A percentile compares a stretch with the other conserved stretches of the same genome.
Evolutionary conservation across 1,140 invertebrate species (phyloP).

Genomic region (Aphidius gifuensis): DNA sequence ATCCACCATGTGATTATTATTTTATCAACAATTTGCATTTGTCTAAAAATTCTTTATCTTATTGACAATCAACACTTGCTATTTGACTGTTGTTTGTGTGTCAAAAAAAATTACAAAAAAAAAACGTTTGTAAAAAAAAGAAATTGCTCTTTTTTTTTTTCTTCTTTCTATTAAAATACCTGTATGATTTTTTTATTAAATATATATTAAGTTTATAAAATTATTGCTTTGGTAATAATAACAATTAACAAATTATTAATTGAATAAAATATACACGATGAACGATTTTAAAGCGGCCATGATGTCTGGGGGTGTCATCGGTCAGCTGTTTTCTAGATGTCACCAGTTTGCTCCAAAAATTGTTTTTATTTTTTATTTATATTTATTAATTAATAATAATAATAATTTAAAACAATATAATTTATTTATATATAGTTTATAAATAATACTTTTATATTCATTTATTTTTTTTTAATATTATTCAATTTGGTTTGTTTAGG

Average conservation of each 20-base stretch:
- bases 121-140: constrained; percentile 6
- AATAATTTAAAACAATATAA: not conserved
- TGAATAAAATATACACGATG: constrained; percentile 30
- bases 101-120: not conserved
- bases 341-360: not conserved
- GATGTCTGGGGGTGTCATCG: constrained; percentile 38
- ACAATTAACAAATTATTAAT: constrained; percentile 33
- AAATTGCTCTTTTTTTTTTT: not conserved
- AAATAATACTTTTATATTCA: too few species aligned
- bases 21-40: constrained; percentile 23
- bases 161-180: constrained; percentile 6
- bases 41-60: constrained; percentile 14
- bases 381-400: not conserved
- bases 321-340: constrained; percentile 26
- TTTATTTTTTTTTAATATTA: too few species aligned
- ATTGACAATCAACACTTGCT: constrained; percentile 9
- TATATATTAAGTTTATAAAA: constrained; percentile 4
- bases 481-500: too few species aligned
- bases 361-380: too few species aligned
- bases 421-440: not conserved
- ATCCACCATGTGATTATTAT: constrained; percentile 27
- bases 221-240: constrained; percentile 21
- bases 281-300: constrained; percentile 40
- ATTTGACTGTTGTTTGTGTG: not conserved
- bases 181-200: constrained; percentile 10